phyloP scores from a whole-genome alignment of 2,113 vertebrate genomes.

The Halichoeres trimaculatus region DNA sequence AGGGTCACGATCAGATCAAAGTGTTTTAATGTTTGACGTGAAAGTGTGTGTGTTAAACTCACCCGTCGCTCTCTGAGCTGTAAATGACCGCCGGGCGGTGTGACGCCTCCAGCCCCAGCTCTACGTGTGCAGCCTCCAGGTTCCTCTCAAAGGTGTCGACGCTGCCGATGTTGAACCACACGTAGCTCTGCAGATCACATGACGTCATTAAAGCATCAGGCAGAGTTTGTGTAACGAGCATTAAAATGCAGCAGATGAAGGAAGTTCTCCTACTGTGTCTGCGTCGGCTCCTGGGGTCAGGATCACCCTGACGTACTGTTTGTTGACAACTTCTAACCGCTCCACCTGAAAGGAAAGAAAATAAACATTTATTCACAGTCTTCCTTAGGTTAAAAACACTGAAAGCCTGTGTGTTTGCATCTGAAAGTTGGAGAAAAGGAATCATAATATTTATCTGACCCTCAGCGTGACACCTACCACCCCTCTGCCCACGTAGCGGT shows the following conservation, averaged over 20 bases:
- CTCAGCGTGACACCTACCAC: slow-evolving; percentile 84
- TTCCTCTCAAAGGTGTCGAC: slow-evolving; percentile 98
- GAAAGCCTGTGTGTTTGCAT: too few relatives aligned
- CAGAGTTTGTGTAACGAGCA: too few relatives aligned
- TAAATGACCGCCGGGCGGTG: slow-evolving; percentile 93
- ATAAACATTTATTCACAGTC: too few relatives aligned
- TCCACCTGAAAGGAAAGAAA: slow-evolving; percentile 85
- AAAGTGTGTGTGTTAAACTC: slow-evolving; percentile 52
- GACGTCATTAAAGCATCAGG: too few relatives aligned
- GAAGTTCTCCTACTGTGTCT: slow-evolving; percentile 83
- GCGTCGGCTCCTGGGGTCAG: slow-evolving; percentile 87
- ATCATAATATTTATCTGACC: too few relatives aligned
- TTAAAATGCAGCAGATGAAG: too few relatives aligned
- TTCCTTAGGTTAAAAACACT: too few relatives aligned
- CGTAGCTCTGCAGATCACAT: slow-evolving; percentile 79
- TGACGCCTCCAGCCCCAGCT: slow-evolving; percentile 94
- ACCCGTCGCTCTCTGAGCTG: slow-evolving; percentile 94
- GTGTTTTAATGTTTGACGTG: not conserved
- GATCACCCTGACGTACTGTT: slow-evolving; percentile 93
- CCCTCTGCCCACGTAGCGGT: slow-evolving; percentile 93
- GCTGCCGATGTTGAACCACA: slow-evolving; percentile 99
- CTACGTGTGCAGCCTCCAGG: slow-evolving; percentile 93
- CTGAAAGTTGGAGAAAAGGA: too few relatives aligned
- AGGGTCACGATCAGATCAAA: not conserved
- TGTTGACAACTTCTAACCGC: slow-evolving; percentile 94